These are phyloP conservation scores for Diaphora mendica DNA, from an alignment of 2,888 invertebrate species.

Conservation along the genomic window DNA sequence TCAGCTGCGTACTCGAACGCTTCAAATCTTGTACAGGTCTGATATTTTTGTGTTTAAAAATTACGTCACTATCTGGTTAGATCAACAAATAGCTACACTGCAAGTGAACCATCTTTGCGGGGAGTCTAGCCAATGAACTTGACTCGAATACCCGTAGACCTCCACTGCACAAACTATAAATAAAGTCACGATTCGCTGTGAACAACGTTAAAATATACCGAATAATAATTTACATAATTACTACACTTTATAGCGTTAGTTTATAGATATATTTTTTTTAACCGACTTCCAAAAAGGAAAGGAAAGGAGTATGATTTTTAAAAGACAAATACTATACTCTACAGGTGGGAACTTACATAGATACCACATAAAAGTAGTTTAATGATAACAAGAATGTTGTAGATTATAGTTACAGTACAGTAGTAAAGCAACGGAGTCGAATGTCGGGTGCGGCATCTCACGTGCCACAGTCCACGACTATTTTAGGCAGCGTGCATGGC, in stretches of 20 bases:
- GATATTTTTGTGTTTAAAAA: not conserved
- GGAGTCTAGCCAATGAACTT: constrained; percentile 80
- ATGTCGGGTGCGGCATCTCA: constrained; percentile 65
- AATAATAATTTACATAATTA: not conserved
- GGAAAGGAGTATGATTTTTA: too few species aligned
- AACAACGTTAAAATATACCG: not conserved
- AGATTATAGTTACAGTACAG: not conserved
- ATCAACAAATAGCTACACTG: constrained; percentile 15
- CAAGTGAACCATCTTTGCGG: constrained; percentile 63
- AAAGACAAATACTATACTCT: too few species aligned
- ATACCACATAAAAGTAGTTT: not conserved
- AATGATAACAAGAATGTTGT: constrained; percentile 1
- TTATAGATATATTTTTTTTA: not conserved
- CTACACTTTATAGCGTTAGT: not conserved
- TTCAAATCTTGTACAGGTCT: not conserved
- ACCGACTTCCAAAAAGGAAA: too few species aligned
- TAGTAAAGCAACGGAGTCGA: constrained; percentile 56
- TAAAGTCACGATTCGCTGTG: constrained; percentile 41
- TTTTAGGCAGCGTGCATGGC: constrained; percentile 79
- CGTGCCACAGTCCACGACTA: constrained; percentile 66
- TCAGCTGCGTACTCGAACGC: constrained; percentile 32
- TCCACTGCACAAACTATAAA: constrained; percentile 73
- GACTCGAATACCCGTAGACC: constrained; percentile 66
- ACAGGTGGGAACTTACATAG: too few species aligned
- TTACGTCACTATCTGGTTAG: constrained; percentile 12